Evolutionary conservation across 2,113 vertebrate genomes (phyloP).

Genomic region (Gasterosteus nipponicus): DNA sequence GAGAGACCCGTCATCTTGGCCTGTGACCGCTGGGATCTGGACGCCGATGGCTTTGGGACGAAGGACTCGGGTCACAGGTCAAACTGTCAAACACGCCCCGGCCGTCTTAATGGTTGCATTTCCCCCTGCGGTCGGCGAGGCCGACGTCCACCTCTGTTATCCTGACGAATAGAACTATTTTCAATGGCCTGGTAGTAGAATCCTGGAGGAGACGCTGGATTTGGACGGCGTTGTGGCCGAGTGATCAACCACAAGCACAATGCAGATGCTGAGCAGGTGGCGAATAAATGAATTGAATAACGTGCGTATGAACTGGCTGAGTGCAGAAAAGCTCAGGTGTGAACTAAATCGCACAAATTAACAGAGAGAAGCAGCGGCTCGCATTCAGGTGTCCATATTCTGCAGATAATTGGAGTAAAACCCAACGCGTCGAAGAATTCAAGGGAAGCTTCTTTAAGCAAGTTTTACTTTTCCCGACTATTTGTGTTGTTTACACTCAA

Average conservation of each 20-base stretch:
- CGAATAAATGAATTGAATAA: conserved; percentile 6
- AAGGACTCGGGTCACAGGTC: conserved; percentile 25
- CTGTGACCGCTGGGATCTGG: background rate
- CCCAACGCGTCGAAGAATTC: conserved; percentile 13
- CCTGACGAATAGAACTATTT: conserved; percentile 8
- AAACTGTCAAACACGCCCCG: conserved; percentile 11
- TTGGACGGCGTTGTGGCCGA: background rate
- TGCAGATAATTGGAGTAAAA: conserved; percentile 54
- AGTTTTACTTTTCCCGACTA: conserved; percentile 22
- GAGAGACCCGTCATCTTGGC: conserved; percentile 7
- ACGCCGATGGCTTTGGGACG: background rate
- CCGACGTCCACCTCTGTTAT: conserved; percentile 9
- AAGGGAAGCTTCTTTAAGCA: conserved; percentile 19
- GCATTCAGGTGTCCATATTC: conserved; percentile 15
- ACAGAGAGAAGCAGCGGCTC: background rate
- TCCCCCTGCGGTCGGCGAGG: conserved; percentile 5
- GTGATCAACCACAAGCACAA: conserved; percentile 8
- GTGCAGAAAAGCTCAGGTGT: conserved; percentile 4
- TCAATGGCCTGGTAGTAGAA: conserved; percentile 1
- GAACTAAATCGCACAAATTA: conserved; percentile 30
- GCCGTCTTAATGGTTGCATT: background rate
- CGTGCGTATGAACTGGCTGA: background rate
- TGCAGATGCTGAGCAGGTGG: background rate
- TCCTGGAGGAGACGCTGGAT: background rate
- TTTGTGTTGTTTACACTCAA: conserved; percentile 36